These are phyloP conservation scores for Parochlus steinenii DNA, from an alignment of 2,888 invertebrate species.

Conservation along the genomic window DNA sequence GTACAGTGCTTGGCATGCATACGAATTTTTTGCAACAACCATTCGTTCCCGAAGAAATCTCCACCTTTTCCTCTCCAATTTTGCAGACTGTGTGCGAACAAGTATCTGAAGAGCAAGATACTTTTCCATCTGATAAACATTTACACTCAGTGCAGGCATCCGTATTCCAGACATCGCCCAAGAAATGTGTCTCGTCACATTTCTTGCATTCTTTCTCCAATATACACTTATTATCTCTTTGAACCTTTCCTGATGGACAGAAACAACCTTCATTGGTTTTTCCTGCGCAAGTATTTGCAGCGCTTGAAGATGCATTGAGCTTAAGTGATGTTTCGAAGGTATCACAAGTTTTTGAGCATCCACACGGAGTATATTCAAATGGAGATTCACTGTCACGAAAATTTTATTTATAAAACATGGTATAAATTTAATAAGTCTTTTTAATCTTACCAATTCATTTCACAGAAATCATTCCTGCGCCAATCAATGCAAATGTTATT, in stretches of 20 bases:
- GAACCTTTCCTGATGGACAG: constrained; percentile 58
- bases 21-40: constrained; percentile 55
- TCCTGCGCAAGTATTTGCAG: constrained; percentile 32
- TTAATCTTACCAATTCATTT: constrained; percentile 28
- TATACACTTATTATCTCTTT: constrained; percentile 57
- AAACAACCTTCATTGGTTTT: constrained; percentile 63
- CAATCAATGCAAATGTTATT: constrained; percentile 60
- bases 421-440: not conserved
- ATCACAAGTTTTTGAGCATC: constrained; percentile 27
- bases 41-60: constrained; percentile 35
- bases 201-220: constrained; percentile 45
- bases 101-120: constrained; percentile 44
- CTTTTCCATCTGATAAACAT: constrained; percentile 39
- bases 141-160: constrained; percentile 59
- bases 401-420: too few species aligned
- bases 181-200: constrained; percentile 52
- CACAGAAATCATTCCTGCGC: constrained; percentile 46
- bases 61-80: constrained; percentile 36
- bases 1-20: constrained; percentile 49
- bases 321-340: constrained; percentile 20
- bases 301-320: constrained; percentile 19
- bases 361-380: constrained; percentile 23
- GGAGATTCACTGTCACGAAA: constrained; percentile 6
- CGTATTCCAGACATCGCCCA: constrained; percentile 45
- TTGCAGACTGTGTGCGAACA: constrained; percentile 43